Evolutionary conservation across 2,888 invertebrate genomes (phyloP).

Genomic region (Lepeophtheirus nordmannii): DNA sequence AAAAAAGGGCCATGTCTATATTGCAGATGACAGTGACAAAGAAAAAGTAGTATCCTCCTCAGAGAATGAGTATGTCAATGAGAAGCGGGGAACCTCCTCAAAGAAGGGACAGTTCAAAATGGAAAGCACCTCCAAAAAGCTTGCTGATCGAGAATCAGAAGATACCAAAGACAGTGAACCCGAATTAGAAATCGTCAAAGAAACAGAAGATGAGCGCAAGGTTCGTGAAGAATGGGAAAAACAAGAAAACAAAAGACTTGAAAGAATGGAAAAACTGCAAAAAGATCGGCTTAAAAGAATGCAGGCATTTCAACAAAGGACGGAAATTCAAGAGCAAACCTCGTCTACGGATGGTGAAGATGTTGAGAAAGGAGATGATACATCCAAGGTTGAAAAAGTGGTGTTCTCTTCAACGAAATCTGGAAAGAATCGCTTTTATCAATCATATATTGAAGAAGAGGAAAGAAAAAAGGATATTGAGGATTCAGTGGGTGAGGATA

Average conservation of each 20-base stretch:
- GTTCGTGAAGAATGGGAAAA: not conserved
- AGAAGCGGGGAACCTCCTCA: not conserved
- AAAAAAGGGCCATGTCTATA: not conserved
- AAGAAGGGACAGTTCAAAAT: not conserved
- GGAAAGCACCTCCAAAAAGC: not conserved
- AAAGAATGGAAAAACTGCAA: conserved; percentile 16
- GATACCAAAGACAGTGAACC: no score
- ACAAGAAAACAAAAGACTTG: not conserved
- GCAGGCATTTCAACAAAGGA: conserved; percentile 22
- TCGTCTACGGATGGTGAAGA: not conserved
- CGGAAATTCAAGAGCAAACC: conserved; percentile 3
- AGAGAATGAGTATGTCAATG: not conserved
- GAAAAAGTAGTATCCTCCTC: not conserved
- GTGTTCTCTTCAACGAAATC: not conserved
- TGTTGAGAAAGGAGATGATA: not conserved
- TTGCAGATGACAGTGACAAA: conserved; percentile 18
- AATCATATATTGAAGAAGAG: conserved; percentile 9
- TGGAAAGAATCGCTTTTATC: not conserved
- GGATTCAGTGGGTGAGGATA: not conserved
- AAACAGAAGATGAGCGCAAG: not conserved
- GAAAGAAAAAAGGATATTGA: not conserved
- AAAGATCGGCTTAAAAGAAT: conserved; percentile 11
- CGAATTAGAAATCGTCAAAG: no score
- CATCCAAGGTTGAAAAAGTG: not conserved
- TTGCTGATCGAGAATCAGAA: not conserved